Base-by-base conservation (phyloP, 1,140 invertebrate species). In the Pseudomyrmex concolor region DNA sequence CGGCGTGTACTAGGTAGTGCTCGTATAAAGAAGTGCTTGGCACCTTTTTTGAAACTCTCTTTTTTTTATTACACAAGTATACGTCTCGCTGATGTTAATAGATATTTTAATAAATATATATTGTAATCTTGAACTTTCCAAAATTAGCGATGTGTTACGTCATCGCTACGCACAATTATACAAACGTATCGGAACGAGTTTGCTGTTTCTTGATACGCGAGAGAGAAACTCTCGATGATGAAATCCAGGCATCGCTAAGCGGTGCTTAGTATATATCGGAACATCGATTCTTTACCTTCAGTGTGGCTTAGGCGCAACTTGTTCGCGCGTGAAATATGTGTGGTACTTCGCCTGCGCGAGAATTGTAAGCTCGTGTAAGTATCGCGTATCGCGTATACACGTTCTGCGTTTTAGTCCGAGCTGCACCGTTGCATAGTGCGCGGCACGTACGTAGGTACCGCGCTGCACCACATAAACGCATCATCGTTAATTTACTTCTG, bases 401-500 rank as follows among this genome's bases (percentile, higher is more conserved):
- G 87, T 89, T 91, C 86, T 72, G 84, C 88, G 92, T 93, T 93
- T 89, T 89, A 93, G 92, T 93, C 89, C 86, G 89, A 90, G 86
- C 91, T 88, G 70, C 87, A 83, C 86, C 87, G 87, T 89, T 86
- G 84, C 87, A 85, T 89, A 82, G 86, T 83, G 72, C 62, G 51
- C 59, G 59, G n/a, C 57, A 45, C 45, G 25, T 62, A 57, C 12
- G 3, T 3, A 25, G 0, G 50, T 50, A 50, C 7, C 62, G 51
- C 54, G 57, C 13, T 43, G n/a, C 54, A 55, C 12, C 25, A 2
- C 57, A 34, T 8, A 1, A 15, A 3, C 9, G 17, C 17, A n/a
- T 50, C 34, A 34, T 7, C 34, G 34, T 34, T 34, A 34, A 34
- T 34, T 34, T 7, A 34, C 34, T 34, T 34, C 34, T 34, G 34